Evolutionary conservation across 2,888 invertebrate species (phyloP).

Genomic region (Hydraecia micacea): DNA sequence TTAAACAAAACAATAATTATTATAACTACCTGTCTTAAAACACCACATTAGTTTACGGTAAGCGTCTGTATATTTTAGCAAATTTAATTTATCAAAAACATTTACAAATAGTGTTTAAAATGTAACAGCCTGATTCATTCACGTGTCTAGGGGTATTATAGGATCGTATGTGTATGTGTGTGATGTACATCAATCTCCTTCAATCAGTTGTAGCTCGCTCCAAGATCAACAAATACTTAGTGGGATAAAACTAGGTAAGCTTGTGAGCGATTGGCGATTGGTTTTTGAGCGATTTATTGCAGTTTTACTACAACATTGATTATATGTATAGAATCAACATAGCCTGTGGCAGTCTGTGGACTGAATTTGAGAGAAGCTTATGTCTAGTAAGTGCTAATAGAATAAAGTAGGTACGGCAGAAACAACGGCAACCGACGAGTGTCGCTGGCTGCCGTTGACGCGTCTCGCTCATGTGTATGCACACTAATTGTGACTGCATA

Average conservation of each 20-base stretch:
- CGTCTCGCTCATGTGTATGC: background rate
- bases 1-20: background rate
- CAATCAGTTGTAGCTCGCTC: constrained; percentile 49
- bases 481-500: background rate
- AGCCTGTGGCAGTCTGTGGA: background rate
- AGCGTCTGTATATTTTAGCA: constrained; percentile 23
- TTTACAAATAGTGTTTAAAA: constrained; percentile 48
- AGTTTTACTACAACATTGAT: background rate
- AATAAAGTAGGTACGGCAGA: background rate
- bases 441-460: too few relatives aligned
- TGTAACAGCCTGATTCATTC: constrained; percentile 54
- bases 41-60: background rate
- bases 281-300: background rate
- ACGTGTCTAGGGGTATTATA: constrained; percentile 26
- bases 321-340: background rate
- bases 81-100: constrained; percentile 44
- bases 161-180: constrained; percentile 26
- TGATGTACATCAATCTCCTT: constrained; percentile 56
- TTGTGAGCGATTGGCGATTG: constrained; percentile 16
- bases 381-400: background rate
- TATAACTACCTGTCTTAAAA: background rate
- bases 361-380: background rate
- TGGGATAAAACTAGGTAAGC: background rate
- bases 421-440: too few relatives aligned
- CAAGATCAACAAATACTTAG: constrained; percentile 62